Base-by-base conservation (phyloP, 2,113 vertebrate species). In the Struthidea cinerea region DNA sequence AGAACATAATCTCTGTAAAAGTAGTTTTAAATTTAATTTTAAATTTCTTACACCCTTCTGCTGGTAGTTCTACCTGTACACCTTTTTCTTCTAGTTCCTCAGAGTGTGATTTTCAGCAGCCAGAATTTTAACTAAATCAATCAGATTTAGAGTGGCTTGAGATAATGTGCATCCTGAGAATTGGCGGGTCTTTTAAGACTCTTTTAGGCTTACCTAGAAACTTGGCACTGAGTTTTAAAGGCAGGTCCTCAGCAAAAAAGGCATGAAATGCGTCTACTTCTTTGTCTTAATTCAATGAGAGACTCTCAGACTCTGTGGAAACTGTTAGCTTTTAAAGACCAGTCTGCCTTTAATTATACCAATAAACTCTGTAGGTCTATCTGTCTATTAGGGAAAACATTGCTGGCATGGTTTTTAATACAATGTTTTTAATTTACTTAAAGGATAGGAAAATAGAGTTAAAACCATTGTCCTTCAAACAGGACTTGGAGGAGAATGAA, bases 381-480 rank as follows among this genome's bases (percentile, higher is more conserved):
- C 87, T 78, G 73, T 82, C 83, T 93, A 87, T 97, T 93, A 96
- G 69, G 53, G 56, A 96, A 95, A 96, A 89, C 88, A 89, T 93
- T 87, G 65, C 46, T 96, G 92, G 83, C 90, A 89, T 89, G 93
- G 90, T 75, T 95, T 96, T 88, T 93, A 95, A 93, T 86, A 79
- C 46, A 78, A 68, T 92, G 90, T 89, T 96, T 96, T 96, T 65
- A 92, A 96, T 96, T 92, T 93, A 71, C 76, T 90, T 87, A 87
- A 93, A 92, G 76, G 76, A 64, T 88, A 94, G 79, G 90, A 95
- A 96, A 96, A 94, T 28, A 86, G 76, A 90, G 41, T 94, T 94
- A 95, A 93, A 96, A 61, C 53, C 49, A 76, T 60, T 84, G 80
- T 92, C 88, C 83, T 97, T 61, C 86, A 95, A 89, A 42, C 23